phyloP scores from a whole-genome alignment of 2,797 vertebrate genomes.

The Phaenicophaeus curvirostris region DNA sequence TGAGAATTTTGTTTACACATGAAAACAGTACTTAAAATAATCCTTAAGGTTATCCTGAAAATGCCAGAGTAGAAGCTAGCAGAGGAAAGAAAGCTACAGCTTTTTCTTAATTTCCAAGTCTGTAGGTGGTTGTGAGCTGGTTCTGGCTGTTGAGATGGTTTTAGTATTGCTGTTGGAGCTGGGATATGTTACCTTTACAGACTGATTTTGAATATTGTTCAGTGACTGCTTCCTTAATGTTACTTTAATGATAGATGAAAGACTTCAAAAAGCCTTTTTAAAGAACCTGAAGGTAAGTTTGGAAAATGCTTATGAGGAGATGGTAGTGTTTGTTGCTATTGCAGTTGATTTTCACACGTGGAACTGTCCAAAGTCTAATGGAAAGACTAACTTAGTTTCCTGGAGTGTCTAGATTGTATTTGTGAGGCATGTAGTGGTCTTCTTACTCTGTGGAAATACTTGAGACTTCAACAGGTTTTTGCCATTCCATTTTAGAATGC shows the following conservation, averaged over 20 bases:
- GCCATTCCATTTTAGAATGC: background rate
- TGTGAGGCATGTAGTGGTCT: background rate
- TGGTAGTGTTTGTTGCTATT: background rate
- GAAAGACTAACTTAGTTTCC: background rate
- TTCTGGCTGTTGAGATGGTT: background rate
- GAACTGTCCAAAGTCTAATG: background rate
- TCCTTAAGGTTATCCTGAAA: background rate
- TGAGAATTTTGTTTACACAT: background rate
- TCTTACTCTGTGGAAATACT: background rate
- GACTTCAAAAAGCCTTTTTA: background rate
- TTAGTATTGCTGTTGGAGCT: background rate
- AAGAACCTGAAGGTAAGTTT: background rate
- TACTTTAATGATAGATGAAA: background rate
- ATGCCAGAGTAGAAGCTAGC: background rate
- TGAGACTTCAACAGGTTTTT: background rate
- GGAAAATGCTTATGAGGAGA: background rate
- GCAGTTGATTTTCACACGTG: background rate
- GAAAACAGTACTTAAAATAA: background rate
- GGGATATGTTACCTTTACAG: background rate
- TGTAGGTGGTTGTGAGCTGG: background rate
- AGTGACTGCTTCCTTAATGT: background rate
- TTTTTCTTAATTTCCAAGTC: background rate
- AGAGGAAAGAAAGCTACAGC: background rate
- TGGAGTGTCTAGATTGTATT: background rate
- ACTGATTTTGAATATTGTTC: background rate